Conservation (phyloP, 1,140 invertebrate species). For the Drosophila miranda region DNA sequence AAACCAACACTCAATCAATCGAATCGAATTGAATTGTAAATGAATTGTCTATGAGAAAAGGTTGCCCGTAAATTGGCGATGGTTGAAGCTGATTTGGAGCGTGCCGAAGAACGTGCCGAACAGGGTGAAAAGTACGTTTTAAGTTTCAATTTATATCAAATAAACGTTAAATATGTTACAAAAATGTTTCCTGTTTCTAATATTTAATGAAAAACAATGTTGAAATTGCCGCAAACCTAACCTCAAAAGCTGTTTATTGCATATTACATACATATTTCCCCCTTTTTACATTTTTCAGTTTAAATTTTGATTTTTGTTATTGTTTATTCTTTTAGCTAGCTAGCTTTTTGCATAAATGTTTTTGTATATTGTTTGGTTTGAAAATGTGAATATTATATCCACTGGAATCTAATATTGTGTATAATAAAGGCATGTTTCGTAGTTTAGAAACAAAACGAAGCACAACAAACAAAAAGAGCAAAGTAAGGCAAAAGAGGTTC, state of each 20-base stretch:
- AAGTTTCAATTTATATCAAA: conserved; percentile 30
- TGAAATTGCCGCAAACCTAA: conserved; percentile 63
- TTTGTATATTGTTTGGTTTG: conserved; percentile 32
- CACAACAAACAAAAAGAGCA: conserved; percentile 11
- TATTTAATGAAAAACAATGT: conserved; percentile 32
- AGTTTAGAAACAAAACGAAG: conserved; percentile 54
- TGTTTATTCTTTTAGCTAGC: conserved; percentile 64
- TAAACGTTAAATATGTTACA: conserved; percentile 47
- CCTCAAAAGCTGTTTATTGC: conserved; percentile 36
- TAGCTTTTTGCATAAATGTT: conserved; percentile 61
- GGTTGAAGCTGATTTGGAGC: conserved; percentile 99
- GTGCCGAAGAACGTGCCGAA: conserved; percentile 99
- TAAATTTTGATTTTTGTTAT: conserved; percentile 38
- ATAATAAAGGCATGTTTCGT: conserved; percentile 58
- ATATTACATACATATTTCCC: conserved; percentile 8
- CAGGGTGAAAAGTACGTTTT: conserved; percentile 99
- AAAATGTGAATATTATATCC: conserved; percentile 73
- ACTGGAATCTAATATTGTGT: conserved; percentile 23
- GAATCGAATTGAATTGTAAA: conserved; percentile 55
- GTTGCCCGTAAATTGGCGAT: conserved; percentile 99
- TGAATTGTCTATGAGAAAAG: conserved; percentile 85
- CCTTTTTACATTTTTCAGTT: conserved; percentile 36
- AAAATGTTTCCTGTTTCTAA: conserved; percentile 47
- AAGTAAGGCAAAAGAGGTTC: background rate
- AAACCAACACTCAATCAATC: conserved; percentile 40